A percentile compares a stretch with the other conserved stretches of the same genome.
These are phyloP conservation scores for Ispidina picta DNA, from an alignment of 2,797 vertebrate genomes.

Conservation along the genomic window DNA sequence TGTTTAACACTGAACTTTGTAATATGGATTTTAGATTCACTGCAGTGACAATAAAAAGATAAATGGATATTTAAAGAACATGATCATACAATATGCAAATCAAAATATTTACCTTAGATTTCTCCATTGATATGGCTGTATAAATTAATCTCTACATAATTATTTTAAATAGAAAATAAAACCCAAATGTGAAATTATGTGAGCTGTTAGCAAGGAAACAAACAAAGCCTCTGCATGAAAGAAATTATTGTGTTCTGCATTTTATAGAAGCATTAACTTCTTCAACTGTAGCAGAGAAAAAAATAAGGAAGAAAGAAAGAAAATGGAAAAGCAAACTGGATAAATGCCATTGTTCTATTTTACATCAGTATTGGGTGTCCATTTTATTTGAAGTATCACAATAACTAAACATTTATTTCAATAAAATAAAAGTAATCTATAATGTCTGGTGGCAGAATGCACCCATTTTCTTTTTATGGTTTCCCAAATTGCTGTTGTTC, in stretches of 20 bases:
- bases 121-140: neutral
- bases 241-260: neutral
- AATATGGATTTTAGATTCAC: conserved; percentile 12
- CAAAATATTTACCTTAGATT: conserved; percentile 18
- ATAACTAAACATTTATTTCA: conserved; percentile 7
- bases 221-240: neutral
- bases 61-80: conserved; percentile 14
- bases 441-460: neutral
- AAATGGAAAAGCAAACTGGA: neutral
- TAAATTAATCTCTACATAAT: conserved; percentile 25
- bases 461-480: neutral
- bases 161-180: conserved; percentile 34
- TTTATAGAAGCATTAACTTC: neutral
- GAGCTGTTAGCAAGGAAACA: conserved; percentile 8
- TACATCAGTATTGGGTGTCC: neutral
- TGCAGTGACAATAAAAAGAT: neutral
- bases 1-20: neutral
- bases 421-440: neutral
- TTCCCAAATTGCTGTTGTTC: neutral
- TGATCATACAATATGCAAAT: conserved; percentile 1
- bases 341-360: neutral
- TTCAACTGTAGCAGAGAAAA: neutral
- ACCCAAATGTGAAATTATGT: neutral
- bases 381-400: conserved; percentile 18
- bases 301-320: neutral